Conservation (phyloP, 1,140 invertebrate genomes). For the Whitmania pigra region DNA sequence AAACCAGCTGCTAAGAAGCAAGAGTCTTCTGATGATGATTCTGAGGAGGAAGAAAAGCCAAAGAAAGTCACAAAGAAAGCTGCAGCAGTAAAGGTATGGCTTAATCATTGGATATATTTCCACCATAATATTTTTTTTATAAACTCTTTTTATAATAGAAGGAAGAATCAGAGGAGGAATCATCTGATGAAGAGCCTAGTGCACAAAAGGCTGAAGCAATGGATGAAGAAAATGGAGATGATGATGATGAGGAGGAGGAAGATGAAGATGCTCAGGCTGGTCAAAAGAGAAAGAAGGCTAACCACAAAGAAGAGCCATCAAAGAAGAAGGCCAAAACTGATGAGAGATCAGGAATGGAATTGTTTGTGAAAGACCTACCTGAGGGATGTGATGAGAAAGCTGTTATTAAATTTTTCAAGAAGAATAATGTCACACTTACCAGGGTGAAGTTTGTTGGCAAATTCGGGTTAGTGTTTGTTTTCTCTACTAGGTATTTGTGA, state of each 20-base stretch:
- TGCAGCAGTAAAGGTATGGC: too few relatives aligned
- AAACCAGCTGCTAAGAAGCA: too few relatives aligned
- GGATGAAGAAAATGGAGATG: not conserved
- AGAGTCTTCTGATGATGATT: too few relatives aligned
- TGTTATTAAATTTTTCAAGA: conserved; percentile 6
- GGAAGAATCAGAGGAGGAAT: too few relatives aligned
- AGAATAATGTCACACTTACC: not conserved
- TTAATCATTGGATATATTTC: too few relatives aligned
- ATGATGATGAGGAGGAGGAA: not conserved
- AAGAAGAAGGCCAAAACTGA: not conserved
- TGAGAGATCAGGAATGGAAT: not conserved
- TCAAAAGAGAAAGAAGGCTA: not conserved
- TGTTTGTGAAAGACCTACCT: conserved; percentile 6
- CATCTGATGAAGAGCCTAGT: not conserved
- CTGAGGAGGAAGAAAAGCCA: too few relatives aligned
- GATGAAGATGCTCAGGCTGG: not conserved
- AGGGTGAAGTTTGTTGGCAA: conserved; percentile 1
- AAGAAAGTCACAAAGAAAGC: too few relatives aligned
- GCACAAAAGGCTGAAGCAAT: not conserved
- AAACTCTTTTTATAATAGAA: too few relatives aligned
- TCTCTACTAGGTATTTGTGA: too few relatives aligned
- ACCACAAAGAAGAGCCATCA: not conserved
- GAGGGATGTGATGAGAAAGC: not conserved
- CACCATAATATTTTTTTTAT: too few relatives aligned
- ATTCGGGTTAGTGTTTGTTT: not conserved